A percentile compares a stretch with the other conserved stretches of the same genome.
Conservation (phyloP, 2,888 invertebrate genomes). For the Noctua pronuba region DNA sequence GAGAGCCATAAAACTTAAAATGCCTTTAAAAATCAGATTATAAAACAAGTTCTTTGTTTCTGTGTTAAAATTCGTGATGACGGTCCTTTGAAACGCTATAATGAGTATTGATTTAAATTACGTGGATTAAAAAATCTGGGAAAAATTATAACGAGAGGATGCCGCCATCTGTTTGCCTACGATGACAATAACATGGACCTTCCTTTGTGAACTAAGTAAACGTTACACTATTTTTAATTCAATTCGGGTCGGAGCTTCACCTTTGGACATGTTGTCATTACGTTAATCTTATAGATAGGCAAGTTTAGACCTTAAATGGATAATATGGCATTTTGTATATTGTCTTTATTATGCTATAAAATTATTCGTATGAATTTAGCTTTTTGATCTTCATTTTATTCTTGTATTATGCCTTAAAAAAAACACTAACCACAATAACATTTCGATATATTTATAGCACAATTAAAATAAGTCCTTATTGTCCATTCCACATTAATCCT, state of each 20-base stretch:
- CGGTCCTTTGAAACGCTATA: constrained; percentile 89
- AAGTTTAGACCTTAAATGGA: constrained; percentile 6
- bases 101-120: constrained; percentile 90
- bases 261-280: constrained; percentile 17
- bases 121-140: constrained; percentile 88
- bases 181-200: constrained; percentile 75
- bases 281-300: constrained; percentile 3
- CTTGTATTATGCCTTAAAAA: constrained; percentile 15
- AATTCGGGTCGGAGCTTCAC: background rate
- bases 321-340: constrained; percentile 26
- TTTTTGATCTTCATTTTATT: constrained; percentile 24
- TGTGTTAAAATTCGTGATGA: constrained; percentile 86
- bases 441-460: constrained; percentile 51
- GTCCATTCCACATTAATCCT: constrained; percentile 78
- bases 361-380: constrained; percentile 17
- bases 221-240: background rate
- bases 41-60: constrained; percentile 88
- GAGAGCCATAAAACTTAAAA: constrained; percentile 86
- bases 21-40: constrained; percentile 88
- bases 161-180: constrained; percentile 80
- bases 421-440: constrained; percentile 32
- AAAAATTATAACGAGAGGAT: constrained; percentile 88
- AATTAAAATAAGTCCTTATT: constrained; percentile 57
- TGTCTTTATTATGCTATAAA: constrained; percentile 18
- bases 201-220: constrained; percentile 25